phyloP scores from a whole-genome alignment of 2,888 invertebrate genomes.

The Epistrophe eligans region DNA sequence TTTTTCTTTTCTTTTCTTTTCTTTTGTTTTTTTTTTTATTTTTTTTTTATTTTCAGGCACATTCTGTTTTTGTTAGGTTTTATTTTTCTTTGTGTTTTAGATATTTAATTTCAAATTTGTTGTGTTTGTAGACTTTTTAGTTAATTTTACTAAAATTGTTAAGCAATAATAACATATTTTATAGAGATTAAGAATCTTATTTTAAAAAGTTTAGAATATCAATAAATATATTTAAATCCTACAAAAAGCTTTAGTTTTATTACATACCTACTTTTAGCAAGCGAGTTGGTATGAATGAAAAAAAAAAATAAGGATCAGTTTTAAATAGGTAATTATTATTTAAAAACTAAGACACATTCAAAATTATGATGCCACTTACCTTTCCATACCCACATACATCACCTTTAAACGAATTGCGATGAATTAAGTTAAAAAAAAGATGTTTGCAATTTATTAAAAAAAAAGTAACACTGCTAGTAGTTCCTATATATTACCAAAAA shows the following conservation, averaged over 20 bases:
- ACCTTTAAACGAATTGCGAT: too few species aligned
- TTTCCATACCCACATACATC: too few species aligned
- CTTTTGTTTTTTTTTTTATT: constrained; percentile 16
- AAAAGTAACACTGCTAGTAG: too few species aligned
- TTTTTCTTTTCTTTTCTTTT: too few species aligned
- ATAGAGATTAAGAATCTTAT: background rate
- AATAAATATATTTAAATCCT: constrained; percentile 4
- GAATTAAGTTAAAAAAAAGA: too few species aligned
- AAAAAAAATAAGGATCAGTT: too few species aligned
- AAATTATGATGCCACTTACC: too few species aligned
- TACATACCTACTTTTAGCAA: background rate
- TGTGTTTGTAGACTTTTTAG: constrained; percentile 30
- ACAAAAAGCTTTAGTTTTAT: background rate
- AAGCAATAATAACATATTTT: background rate
- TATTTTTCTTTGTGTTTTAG: constrained; percentile 3
- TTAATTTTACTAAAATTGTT: background rate
- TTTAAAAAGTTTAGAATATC: background rate
- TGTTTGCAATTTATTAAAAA: too few species aligned
- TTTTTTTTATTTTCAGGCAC: constrained; percentile 60
- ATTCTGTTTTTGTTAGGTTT: constrained; percentile 51
- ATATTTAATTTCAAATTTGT: background rate
- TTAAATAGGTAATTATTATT: too few species aligned
- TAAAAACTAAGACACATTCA: too few species aligned
- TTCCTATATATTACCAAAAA: too few species aligned
- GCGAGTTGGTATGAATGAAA: background rate